Evolutionary conservation across 2,113 vertebrate species (phyloP), one percentile per base, ranked within the genome.

Genomic region (Chitala chitala): DNA sequence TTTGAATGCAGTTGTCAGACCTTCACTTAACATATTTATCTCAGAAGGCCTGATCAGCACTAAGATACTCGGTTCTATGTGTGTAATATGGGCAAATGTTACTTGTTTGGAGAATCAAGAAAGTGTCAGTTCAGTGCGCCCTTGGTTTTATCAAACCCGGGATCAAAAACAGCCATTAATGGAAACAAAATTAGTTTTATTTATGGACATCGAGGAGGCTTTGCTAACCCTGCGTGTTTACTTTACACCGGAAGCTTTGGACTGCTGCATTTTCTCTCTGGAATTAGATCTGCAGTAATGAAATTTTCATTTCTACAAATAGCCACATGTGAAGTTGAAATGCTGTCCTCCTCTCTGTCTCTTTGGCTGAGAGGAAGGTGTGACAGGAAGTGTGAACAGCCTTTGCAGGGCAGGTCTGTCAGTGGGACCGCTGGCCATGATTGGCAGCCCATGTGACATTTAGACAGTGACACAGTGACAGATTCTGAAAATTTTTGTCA

Each of bases 281-380:
- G 59, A 36, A 63, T 61, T 61, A 36, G 4, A 17, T 26, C 44
- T 20, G 31, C 6, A 20, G 26, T 63, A 63, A 63, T 36, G 59
- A 29, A 63, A 33, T 38, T 3, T 38, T 63, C 38, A 63, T 63
- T 63, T 63, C 59, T 63, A 38, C 59, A n/a, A 63, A 63, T 63
- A 63, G n/a, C 38, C 31, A 63, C 20, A 33, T 13, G 26, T 3
- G 20, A 29, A 63, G 31, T 36, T 63, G 2, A 51, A 51, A 10
- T 17, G 3, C 64, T 12, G 42, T 22, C n/a, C 17, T 53, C 1
- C 46, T 53, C 46, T 31, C 20, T 15, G 4, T 29, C 56, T 24
- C 29, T 5, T 1, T 29, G 6, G 10, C 58, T 12, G 58, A 61
- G 6, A 61, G 8, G 33, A 9, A 9, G 15, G 5, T 8, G 36